phyloP scores from a whole-genome alignment of 92 coral and sea anemone species.

The Anthopleura xanthogrammica region DNA sequence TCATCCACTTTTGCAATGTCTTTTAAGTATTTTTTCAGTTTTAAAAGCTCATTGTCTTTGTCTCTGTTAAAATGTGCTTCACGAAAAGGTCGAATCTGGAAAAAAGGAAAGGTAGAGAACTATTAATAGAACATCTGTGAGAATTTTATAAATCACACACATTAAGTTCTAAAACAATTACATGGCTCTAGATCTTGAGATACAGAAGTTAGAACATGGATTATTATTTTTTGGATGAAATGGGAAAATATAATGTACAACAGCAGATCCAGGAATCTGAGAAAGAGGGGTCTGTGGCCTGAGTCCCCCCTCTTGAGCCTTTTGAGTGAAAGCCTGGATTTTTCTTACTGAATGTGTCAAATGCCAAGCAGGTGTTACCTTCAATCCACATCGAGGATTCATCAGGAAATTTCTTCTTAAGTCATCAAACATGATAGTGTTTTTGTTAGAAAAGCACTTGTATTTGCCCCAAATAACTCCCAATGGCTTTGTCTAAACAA shows the following conservation, averaged over 20 bases:
- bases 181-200: too few relatives aligned
- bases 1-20: slow-evolving; percentile 75
- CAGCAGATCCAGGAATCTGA: too few relatives aligned
- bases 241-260: too few relatives aligned
- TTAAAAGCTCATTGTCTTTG: slow-evolving; percentile 81
- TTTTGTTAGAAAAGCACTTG: slow-evolving; percentile 73
- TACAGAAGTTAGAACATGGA: too few relatives aligned
- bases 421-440: slow-evolving; percentile 94
- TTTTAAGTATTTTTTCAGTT: slow-evolving; percentile 73
- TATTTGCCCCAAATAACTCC: slow-evolving; percentile 97
- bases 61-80: slow-evolving; percentile 92
- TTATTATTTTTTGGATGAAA: too few relatives aligned
- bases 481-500: slow-evolving; percentile 83
- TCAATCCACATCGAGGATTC: slow-evolving; percentile 93
- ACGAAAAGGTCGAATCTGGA: slow-evolving; percentile 93
- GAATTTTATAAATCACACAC: not conserved
- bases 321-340: not conserved
- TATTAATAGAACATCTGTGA: not conserved
- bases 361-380: slow-evolving; percentile 42
- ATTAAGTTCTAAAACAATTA: too few relatives aligned
- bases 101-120: not conserved
- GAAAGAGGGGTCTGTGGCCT: too few relatives aligned
- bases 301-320: too few relatives aligned
- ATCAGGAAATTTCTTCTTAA: slow-evolving; percentile 89
- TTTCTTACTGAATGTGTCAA: too few relatives aligned